phyloP scores from a whole-genome alignment of 2,888 invertebrate species.

The Latheticus oryzae region DNA sequence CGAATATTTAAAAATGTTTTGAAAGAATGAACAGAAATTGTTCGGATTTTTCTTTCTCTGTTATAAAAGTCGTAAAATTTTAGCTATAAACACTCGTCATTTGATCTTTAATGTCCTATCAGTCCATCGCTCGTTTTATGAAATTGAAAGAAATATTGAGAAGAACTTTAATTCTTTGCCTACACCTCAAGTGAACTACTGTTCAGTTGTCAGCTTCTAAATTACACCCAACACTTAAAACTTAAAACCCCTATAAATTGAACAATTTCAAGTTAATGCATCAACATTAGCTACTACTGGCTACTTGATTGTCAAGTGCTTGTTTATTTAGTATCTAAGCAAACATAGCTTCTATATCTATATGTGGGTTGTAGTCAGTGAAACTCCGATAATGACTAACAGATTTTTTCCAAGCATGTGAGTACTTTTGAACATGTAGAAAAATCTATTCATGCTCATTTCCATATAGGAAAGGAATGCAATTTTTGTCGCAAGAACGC shows the following conservation, averaged over 20 bases:
- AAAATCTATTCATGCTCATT: not conserved
- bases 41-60: conserved; percentile 10
- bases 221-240: conserved; percentile 21
- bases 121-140: conserved; percentile 9
- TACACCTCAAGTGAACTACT: conserved; percentile 16
- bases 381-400: conserved; percentile 5
- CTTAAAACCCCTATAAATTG: conserved; percentile 16
- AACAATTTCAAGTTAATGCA: conserved; percentile 22
- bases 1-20: conserved; percentile 8
- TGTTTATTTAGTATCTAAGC: conserved; percentile 27
- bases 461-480: conserved; percentile 3
- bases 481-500: not conserved
- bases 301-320: conserved; percentile 26
- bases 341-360: conserved; percentile 21
- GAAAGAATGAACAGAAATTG: conserved; percentile 2
- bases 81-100: conserved; percentile 6
- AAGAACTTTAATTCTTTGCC: not conserved
- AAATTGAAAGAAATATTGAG: conserved; percentile 3
- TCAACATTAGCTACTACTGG: conserved; percentile 23
- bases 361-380: conserved; percentile 24
- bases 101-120: conserved; percentile 17
- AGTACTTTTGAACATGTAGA: no score
- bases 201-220: conserved; percentile 15
- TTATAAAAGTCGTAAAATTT: conserved; percentile 16
- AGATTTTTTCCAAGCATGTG: no score